Percentiles rank a stretch among this genome's conserved stretches.
These are phyloP conservation scores for Vultur gryphus DNA, from an alignment of 2,797 vertebrate genomes.

Conservation along the genomic window DNA sequence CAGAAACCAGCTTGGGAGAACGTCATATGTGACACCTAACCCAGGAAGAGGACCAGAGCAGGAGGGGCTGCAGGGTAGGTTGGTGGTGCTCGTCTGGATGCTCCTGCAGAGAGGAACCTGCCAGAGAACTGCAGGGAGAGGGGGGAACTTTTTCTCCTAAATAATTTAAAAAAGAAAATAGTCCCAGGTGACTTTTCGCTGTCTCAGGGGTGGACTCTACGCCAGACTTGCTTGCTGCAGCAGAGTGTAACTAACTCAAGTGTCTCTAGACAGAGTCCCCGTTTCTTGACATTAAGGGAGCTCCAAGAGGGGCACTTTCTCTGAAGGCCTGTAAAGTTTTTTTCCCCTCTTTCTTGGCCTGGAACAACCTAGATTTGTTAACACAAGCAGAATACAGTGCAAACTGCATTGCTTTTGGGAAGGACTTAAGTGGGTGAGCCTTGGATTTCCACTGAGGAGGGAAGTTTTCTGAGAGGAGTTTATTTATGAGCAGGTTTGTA, in stretches of 20 bases:
- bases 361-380: not conserved
- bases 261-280: not conserved
- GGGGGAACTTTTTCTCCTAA: not conserved
- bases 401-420: not conserved
- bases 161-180: not conserved
- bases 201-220: not conserved
- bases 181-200: rapidly evolving
- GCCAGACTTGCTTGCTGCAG: not conserved
- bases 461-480: not conserved
- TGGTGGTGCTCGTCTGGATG: not conserved
- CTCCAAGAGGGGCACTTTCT: not conserved
- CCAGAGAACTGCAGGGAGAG: not conserved
- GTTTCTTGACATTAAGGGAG: not conserved
- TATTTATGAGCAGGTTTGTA: not conserved
- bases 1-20: not conserved
- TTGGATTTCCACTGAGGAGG: not conserved
- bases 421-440: not conserved
- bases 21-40: not conserved
- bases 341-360: not conserved
- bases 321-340: not conserved
- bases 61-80: not conserved
- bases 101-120: not conserved
- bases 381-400: not conserved
- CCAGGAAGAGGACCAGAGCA: not conserved
- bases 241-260: not conserved